Percentiles rank a stretch among this genome's conserved stretches.
These are phyloP conservation scores for Benitochromis conjunctus DNA, from an alignment of 2,113 vertebrate genomes.

Conservation along the genomic window DNA sequence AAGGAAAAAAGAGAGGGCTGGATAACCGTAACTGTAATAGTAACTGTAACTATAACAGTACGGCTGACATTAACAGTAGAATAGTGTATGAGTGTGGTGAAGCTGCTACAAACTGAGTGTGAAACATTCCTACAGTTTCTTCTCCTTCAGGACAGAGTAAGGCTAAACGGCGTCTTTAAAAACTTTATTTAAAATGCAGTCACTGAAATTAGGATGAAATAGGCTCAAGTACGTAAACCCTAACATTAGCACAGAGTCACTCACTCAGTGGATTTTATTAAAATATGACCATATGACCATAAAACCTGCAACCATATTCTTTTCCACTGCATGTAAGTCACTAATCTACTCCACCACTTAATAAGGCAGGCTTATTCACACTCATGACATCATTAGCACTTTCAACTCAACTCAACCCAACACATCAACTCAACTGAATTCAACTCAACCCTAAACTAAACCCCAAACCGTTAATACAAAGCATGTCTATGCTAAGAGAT, in stretches of 20 bases:
- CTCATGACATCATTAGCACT: too few relatives aligned
- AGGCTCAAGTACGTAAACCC: neutral
- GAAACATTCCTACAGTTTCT: neutral
- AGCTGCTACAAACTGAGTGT: neutral
- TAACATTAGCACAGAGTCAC: neutral
- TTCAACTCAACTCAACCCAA: too few relatives aligned
- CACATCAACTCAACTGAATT: too few relatives aligned
- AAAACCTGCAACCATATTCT: neutral
- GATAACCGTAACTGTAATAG: neutral
- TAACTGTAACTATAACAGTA: neutral
- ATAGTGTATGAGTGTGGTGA: neutral
- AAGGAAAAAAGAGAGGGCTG: neutral
- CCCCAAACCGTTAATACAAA: neutral
- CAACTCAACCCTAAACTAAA: neutral
- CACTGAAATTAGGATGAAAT: neutral
- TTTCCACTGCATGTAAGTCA: neutral
- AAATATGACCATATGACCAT: neutral
- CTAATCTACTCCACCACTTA: neutral
- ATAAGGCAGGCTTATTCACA: too few relatives aligned
- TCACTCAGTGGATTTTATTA: neutral
- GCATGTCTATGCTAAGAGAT: neutral
- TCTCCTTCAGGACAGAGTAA: constrained; percentile 5
- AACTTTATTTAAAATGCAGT: neutral
- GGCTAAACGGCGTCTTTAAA: neutral
- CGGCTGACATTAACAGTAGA: neutral